A percentile compares a stretch with the other conserved stretches of the same genome.
phyloP scores from a whole-genome alignment of 2,797 vertebrate genomes.

The Sus cebifrons region DNA sequence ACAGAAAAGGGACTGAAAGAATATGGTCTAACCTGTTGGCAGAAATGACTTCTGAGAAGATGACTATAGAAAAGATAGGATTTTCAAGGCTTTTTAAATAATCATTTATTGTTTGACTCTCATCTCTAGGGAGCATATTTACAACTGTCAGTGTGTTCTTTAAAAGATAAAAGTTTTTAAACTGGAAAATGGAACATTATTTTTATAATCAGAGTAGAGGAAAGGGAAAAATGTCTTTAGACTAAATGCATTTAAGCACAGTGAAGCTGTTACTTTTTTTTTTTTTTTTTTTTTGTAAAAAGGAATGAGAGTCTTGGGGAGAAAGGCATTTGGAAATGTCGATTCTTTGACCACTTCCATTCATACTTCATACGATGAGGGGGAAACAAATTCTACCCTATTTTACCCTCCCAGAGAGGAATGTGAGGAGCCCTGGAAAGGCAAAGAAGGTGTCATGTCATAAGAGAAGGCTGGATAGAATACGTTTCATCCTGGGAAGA shows the following conservation, averaged over 20 bases:
- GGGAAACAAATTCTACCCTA: neutral
- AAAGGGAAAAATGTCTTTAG: neutral
- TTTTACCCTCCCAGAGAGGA: neutral
- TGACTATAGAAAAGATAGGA: neutral
- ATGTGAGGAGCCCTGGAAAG: neutral
- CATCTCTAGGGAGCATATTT: neutral
- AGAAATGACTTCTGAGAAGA: neutral
- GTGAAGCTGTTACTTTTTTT: neutral
- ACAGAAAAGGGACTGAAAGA: neutral
- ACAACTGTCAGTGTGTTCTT: neutral
- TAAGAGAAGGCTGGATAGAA: neutral
- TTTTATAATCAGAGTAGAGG: neutral
- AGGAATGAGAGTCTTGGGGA: neutral
- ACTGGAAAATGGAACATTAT: neutral
- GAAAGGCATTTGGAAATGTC: neutral
- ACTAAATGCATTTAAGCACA: neutral
- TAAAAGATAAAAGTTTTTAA: neutral
- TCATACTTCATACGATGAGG: neutral
- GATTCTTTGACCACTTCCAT: neutral
- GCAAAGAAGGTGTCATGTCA: neutral
- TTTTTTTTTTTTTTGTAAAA: neutral
- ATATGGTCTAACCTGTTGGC: neutral
- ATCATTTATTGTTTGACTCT: neutral
- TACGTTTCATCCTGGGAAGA: neutral
- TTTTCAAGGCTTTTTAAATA: neutral